Conservation (phyloP, 2,797 vertebrate genomes). For the Sebastiscus tertius region DNA sequence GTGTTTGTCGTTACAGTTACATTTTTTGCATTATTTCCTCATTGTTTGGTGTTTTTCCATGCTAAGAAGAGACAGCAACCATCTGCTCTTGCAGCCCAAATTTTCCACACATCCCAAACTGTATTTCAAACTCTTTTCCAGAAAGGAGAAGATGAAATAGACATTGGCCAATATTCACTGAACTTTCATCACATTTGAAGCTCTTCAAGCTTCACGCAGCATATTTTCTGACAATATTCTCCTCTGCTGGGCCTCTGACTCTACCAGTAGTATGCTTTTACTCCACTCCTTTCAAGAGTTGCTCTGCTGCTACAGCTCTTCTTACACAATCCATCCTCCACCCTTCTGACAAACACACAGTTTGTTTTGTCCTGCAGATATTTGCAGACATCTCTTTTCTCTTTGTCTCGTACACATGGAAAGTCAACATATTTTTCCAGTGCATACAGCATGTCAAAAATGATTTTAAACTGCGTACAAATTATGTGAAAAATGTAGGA, state of each 20-base stretch:
- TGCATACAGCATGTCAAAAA: conserved; percentile 2
- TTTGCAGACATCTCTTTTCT: conserved; percentile 3
- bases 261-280: neutral
- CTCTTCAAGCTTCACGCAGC: neutral
- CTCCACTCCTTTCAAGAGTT: neutral
- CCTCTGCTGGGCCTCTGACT: neutral
- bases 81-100: neutral
- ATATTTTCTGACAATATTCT: neutral
- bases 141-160: neutral
- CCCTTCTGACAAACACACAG: conserved; percentile 34
- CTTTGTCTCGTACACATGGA: neutral
- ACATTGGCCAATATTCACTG: neutral
- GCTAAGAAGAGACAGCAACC: neutral
- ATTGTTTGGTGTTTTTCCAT: conserved; percentile 9
- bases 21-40: neutral
- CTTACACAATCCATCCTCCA: conserved; percentile 26
- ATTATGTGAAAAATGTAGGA: neutral
- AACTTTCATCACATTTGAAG: neutral
- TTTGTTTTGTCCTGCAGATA: conserved; percentile 17
- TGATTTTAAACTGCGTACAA: neutral
- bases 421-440: conserved; percentile 8
- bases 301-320: conserved; percentile 18
- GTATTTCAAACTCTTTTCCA: neutral
- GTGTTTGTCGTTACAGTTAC: neutral
- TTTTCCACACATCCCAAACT: conserved; percentile 2